These are phyloP conservation scores for Leuciscus idus DNA, from an alignment of 2,113 vertebrate genomes.

Conservation along the genomic window DNA sequence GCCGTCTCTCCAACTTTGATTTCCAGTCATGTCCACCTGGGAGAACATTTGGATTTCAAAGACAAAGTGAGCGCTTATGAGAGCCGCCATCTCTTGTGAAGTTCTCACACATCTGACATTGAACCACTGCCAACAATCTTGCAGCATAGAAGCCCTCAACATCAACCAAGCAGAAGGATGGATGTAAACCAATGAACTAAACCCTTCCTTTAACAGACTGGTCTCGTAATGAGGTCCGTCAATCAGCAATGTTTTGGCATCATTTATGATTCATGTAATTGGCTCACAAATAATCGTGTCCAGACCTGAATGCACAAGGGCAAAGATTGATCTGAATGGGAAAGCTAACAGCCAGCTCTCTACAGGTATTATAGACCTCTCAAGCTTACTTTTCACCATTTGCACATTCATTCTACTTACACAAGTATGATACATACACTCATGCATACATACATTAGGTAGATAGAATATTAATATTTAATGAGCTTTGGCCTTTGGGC, in stretches of 20 bases:
- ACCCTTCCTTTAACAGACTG: not conserved
- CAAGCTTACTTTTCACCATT: not conserved
- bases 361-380: not conserved
- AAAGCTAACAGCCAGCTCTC: not conserved
- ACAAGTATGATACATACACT: not conserved
- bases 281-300: not conserved
- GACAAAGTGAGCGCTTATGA: not conserved
- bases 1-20: conserved; percentile 6
- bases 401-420: not conserved
- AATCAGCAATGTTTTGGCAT: not conserved
- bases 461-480: not conserved
- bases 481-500: conserved; percentile 13
- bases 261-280: not conserved
- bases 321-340: not conserved
- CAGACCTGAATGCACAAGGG: not conserved
- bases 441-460: not conserved
- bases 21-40: conserved; percentile 5
- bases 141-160: not conserved
- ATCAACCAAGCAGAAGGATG: not conserved
- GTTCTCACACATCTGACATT: not conserved
- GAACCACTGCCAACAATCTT: not conserved
- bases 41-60: not conserved
- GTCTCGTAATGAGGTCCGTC: not conserved
- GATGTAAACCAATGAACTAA: not conserved
- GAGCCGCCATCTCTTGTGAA: not conserved